Percentiles rank a stretch among this genome's conserved stretches.
phyloP scores from a whole-genome alignment of 2,888 invertebrate genomes.

The Stenoptilia bipunctidactyla region DNA sequence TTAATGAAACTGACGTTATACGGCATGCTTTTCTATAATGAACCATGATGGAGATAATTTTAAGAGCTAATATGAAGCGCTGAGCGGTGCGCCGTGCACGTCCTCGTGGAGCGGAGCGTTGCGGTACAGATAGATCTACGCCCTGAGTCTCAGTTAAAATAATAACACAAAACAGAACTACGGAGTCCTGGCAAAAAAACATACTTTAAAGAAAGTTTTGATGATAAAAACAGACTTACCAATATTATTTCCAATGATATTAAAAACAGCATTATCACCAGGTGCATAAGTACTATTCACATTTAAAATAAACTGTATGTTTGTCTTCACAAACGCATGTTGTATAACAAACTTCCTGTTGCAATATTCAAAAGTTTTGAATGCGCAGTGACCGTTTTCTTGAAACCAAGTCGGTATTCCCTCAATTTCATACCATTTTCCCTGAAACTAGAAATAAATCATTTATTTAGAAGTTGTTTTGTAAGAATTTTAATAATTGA shows the following conservation, averaged over 20 bases:
- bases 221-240: constrained; percentile 24
- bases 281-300: constrained; percentile 46
- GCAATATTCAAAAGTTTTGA: constrained; percentile 40
- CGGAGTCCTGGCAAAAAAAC: too few relatives aligned
- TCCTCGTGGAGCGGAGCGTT: too few relatives aligned
- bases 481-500: neutral
- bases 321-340: constrained; percentile 37
- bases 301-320: constrained; percentile 38
- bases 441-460: constrained; percentile 38
- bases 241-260: constrained; percentile 38
- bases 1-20: too few relatives aligned
- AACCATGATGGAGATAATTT: too few relatives aligned
- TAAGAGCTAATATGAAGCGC: too few relatives aligned
- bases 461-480: neutral
- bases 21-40: too few relatives aligned
- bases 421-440: constrained; percentile 50
- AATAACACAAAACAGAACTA: too few relatives aligned
- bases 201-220: too few relatives aligned
- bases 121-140: too few relatives aligned
- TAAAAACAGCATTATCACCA: constrained; percentile 48
- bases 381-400: constrained; percentile 36
- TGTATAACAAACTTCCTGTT: constrained; percentile 42
- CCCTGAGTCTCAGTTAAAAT: too few relatives aligned
- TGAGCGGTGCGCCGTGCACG: too few relatives aligned
- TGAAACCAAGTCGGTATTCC: constrained; percentile 54